Evolutionary conservation across 2,113 vertebrate species (phyloP).

Genomic region (Acanthochromis polyacanthus): DNA sequence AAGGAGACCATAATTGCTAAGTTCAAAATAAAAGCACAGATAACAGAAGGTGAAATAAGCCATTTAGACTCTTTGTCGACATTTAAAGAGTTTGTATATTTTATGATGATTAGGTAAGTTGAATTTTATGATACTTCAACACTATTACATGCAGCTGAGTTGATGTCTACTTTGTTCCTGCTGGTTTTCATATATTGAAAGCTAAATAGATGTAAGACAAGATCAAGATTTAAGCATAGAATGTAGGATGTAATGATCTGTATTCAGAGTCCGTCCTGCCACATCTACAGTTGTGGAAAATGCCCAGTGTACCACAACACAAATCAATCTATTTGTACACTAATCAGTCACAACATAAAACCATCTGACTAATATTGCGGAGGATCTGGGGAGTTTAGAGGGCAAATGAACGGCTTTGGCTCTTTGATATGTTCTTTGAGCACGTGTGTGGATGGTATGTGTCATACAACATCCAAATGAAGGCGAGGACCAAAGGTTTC

Average conservation of each 20-base stretch:
- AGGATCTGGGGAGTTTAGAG: no score
- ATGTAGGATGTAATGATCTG: background rate
- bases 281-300: background rate
- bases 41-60: background rate
- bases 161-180: background rate
- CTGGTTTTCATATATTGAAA: background rate
- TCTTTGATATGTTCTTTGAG: no score
- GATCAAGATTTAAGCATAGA: background rate
- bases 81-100: background rate
- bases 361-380: no score
- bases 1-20: background rate
- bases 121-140: background rate
- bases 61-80: background rate
- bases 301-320: no score
- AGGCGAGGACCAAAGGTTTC: no score
- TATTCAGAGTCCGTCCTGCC: background rate
- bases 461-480: no score
- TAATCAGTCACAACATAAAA: no score
- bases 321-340: no score
- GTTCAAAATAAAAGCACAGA: background rate
- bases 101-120: background rate
- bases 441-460: no score
- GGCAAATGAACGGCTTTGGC: no score
- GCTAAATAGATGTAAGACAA: background rate
- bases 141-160: background rate